Evolutionary conservation across 2,888 invertebrate species (phyloP).

Genomic region (Temnothorax unifasciatus): DNA sequence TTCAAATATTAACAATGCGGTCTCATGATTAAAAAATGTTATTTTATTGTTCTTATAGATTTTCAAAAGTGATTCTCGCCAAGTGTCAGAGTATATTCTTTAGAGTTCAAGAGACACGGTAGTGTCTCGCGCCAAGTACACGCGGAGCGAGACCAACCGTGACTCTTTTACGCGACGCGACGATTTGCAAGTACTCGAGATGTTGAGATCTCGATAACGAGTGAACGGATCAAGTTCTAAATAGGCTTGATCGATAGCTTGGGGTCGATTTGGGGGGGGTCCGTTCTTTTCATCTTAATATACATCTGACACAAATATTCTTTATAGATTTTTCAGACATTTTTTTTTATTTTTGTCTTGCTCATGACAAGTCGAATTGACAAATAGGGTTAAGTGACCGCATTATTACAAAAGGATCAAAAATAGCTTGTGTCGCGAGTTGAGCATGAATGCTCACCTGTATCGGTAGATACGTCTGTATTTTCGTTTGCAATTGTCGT

Average conservation of each 20-base stretch:
- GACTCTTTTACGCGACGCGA: no score
- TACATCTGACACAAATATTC: background rate
- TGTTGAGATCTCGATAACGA: no score
- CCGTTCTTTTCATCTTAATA: no score
- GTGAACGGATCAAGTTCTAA: no score
- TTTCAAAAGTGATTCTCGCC: background rate
- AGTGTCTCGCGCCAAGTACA: no score
- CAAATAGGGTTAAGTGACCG: background rate
- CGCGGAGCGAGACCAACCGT: no score
- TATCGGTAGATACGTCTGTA: slow-evolving; percentile 89
- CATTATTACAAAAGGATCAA: background rate
- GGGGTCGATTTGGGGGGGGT: no score
- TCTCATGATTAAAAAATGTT: background rate
- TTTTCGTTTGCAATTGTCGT: slow-evolving; percentile 89
- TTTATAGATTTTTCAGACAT: background rate
- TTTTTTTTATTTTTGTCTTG: background rate
- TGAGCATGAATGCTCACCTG: slow-evolving; percentile 86
- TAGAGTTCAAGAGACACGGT: no score
- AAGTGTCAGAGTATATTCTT: background rate
- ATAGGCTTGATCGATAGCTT: no score
- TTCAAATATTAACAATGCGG: background rate
- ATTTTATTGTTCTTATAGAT: background rate
- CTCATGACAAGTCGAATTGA: background rate
- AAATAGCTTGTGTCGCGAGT: background rate
- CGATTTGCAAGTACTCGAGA: no score